phyloP scores from a whole-genome alignment of 2,888 invertebrate species.

The Leptinotarsa haldemani region DNA sequence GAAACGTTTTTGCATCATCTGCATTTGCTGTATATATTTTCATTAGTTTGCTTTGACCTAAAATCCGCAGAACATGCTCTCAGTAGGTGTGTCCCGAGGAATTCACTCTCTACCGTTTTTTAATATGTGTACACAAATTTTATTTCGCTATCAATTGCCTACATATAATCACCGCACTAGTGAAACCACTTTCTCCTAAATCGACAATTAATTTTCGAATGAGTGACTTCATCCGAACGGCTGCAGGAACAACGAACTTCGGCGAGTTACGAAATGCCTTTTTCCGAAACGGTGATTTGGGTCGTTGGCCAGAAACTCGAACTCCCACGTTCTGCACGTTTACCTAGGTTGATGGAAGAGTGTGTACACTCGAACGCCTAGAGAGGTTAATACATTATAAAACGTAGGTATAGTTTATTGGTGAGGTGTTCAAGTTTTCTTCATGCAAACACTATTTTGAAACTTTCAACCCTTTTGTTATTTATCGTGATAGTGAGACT shows the following conservation, averaged over 20 bases:
- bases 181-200: constrained; percentile 10
- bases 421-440: too few relatives aligned
- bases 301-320: constrained; percentile 12
- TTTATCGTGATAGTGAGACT: too few relatives aligned
- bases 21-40: too few relatives aligned
- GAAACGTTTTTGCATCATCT: too few relatives aligned
- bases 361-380: too few relatives aligned
- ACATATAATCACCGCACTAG: background rate
- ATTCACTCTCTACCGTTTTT: constrained; percentile 8
- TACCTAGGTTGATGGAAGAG: too few relatives aligned
- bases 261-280: background rate
- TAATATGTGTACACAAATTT: constrained; percentile 3
- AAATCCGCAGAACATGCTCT: background rate
- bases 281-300: constrained; percentile 1
- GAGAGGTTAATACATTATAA: too few relatives aligned
- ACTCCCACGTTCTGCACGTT: background rate
- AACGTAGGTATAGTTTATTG: too few relatives aligned
- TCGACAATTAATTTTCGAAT: constrained; percentile 9
- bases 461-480: too few relatives aligned
- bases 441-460: too few relatives aligned
- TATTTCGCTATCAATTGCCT: background rate
- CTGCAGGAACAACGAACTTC: background rate
- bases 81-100: background rate
- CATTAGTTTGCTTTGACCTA: too few relatives aligned
- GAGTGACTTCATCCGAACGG: background rate